Base-by-base conservation (phyloP, 2,888 invertebrate genomes). In the Ypsolopha sequella region DNA sequence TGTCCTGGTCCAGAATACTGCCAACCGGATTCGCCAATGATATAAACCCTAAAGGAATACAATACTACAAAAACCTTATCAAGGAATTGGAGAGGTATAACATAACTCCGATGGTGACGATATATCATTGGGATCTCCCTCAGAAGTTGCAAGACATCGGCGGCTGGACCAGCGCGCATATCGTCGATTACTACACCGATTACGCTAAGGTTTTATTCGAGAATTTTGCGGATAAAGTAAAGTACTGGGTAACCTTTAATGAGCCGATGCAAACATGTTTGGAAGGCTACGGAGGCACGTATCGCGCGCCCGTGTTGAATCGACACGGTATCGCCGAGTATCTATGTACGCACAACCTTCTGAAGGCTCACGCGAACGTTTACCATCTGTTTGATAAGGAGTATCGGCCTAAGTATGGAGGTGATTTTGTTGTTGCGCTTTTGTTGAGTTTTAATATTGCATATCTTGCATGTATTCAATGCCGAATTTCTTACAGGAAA, bases 11-110 rank as follows among this genome's bases (percentile, higher is more conserved):
- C 0, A 80, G 95, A 49, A 85, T 95, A 47, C 75, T 95, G 56
- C 93, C 95, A 0, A 89, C 87, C 9, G 95, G 93, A 8, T 84
- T 89, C 52, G 85, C 88, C 9, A 89, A 91, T 61, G 66, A 88
- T 14, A 79, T 94, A 14, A 96, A 93, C 66, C 77, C 87, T 41
- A 85, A 88, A 2, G 96, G 94, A 13, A 84, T 96, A 9, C 78
- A 89, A 53, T 94, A 95, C 73, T 96, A 96, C 70, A 91, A 90
- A 63, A 89, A 91, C 58, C 74, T 96, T 45, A 92, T 96, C 51
- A 85, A 93, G 62, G 92, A 91, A 61, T 81, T 95, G 7, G 57
- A 91, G 11, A 88, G 77, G 52, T 89, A 91, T 56, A 90, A 89
- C 45, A 90, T 95, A 44, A 88, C 90, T 34, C 93, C 94, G 0